Conservation (phyloP, 2,888 invertebrate genomes). For the Cosmopolites sordidus region DNA sequence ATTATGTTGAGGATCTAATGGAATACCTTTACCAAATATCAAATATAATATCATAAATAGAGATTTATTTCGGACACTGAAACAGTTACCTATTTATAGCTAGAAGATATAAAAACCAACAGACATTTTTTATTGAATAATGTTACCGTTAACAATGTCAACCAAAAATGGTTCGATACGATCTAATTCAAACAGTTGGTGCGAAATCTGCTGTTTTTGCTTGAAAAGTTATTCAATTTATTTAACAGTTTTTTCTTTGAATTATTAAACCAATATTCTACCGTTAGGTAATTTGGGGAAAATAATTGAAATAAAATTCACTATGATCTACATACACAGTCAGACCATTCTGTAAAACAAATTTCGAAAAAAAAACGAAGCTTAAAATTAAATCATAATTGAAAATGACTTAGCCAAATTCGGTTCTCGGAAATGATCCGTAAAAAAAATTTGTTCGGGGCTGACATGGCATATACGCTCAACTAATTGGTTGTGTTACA, state of each 20-base stretch:
- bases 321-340: slow-evolving; percentile 11
- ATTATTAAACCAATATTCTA: slow-evolving; percentile 16
- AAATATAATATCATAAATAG: too few relatives aligned
- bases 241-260: slow-evolving; percentile 9
- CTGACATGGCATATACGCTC: slow-evolving; percentile 26
- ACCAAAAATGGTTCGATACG: too few relatives aligned
- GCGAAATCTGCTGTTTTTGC: background rate
- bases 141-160: too few relatives aligned
- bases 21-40: too few relatives aligned
- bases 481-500: slow-evolving; percentile 25
- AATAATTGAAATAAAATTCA: slow-evolving; percentile 16
- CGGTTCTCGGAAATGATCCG: slow-evolving; percentile 26
- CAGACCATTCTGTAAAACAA: slow-evolving; percentile 22
- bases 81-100: too few relatives aligned
- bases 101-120: too few relatives aligned
- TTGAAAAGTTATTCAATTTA: slow-evolving; percentile 2
- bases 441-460: slow-evolving; percentile 19
- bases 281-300: slow-evolving; percentile 15
- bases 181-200: too few relatives aligned
- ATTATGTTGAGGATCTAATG: too few relatives aligned
- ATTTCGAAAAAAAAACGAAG: slow-evolving; percentile 26
- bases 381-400: slow-evolving; percentile 31
- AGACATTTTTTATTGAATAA: too few relatives aligned
- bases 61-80: too few relatives aligned
- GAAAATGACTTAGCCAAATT: slow-evolving; percentile 29